These are phyloP conservation scores for Lepidurus couesii DNA, from an alignment of 1,140 invertebrate species.

Conservation along the genomic window DNA sequence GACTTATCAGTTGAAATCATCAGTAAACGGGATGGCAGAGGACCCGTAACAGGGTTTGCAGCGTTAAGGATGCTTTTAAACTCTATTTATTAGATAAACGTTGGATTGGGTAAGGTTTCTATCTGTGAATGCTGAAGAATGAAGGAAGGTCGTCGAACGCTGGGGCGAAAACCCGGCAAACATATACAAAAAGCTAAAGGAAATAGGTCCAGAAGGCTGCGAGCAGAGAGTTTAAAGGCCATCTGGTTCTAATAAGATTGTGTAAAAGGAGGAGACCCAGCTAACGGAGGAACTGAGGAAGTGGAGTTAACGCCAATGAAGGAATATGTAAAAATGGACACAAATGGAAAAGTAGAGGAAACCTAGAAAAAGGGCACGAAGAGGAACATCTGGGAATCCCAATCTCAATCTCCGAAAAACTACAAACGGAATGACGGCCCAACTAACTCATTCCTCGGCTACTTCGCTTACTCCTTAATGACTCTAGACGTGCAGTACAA, in stretches of 20 bases:
- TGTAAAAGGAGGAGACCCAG: neutral
- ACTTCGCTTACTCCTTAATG: too few species aligned
- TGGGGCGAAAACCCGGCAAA: neutral
- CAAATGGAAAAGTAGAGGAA: neutral
- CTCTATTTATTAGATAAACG: too few species aligned
- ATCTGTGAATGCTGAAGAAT: neutral
- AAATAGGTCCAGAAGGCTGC: neutral
- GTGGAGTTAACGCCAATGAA: neutral
- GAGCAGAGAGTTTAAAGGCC: neutral
- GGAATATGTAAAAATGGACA: constrained; percentile 15
- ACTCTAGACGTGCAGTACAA: neutral
- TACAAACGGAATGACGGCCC: neutral
- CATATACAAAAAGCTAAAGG: neutral
- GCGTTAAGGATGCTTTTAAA: neutral
- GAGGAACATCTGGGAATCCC: constrained; percentile 11
- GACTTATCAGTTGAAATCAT: neutral
- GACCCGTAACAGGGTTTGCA: neutral
- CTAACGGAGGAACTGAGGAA: neutral
- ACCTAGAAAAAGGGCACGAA: neutral
- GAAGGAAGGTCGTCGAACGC: neutral
- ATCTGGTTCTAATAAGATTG: constrained; percentile 15
- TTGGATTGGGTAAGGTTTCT: neutral
- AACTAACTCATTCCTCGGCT: neutral
- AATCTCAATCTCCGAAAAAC: neutral
- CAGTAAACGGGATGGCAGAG: neutral